A percentile compares a stretch with the other conserved stretches of the same genome.
phyloP scores from a whole-genome alignment of 2,113 vertebrate genomes.

The Calidris pugnax region DNA sequence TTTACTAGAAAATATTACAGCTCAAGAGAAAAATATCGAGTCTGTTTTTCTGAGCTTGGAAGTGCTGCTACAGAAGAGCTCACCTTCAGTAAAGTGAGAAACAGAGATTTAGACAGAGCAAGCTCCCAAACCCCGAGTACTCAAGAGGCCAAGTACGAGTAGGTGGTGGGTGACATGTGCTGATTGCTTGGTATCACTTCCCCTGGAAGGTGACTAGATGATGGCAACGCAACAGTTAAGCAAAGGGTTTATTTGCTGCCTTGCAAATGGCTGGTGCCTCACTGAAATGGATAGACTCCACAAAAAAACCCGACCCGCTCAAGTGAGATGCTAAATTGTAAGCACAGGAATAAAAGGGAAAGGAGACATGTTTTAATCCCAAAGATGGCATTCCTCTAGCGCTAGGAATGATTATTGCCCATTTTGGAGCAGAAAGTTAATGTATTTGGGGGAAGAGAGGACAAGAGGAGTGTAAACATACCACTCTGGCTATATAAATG shows the following conservation, averaged over 20 bases:
- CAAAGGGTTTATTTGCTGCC: background rate
- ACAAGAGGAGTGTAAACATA: background rate
- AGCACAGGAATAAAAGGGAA: background rate
- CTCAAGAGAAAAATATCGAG: background rate
- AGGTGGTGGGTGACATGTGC: background rate
- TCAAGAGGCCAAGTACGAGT: background rate
- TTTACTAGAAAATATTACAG: background rate
- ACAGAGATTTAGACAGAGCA: background rate
- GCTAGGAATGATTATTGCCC: background rate
- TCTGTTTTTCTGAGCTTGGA: background rate
- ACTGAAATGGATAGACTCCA: background rate
- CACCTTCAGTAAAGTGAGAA: background rate
- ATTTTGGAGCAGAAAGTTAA: background rate
- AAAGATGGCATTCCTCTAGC: background rate
- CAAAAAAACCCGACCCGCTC: background rate
- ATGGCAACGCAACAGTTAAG: background rate
- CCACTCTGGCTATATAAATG: background rate
- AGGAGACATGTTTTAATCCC: background rate
- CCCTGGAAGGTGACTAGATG: background rate
- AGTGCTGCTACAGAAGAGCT: background rate
- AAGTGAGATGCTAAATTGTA: background rate
- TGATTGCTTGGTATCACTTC: background rate
- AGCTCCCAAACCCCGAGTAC: background rate
- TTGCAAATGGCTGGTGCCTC: background rate
- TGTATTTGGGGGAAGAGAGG: accelerated